phyloP scores from a whole-genome alignment of 2,113 vertebrate genomes.

The Neodontobutis hainanensis region DNA sequence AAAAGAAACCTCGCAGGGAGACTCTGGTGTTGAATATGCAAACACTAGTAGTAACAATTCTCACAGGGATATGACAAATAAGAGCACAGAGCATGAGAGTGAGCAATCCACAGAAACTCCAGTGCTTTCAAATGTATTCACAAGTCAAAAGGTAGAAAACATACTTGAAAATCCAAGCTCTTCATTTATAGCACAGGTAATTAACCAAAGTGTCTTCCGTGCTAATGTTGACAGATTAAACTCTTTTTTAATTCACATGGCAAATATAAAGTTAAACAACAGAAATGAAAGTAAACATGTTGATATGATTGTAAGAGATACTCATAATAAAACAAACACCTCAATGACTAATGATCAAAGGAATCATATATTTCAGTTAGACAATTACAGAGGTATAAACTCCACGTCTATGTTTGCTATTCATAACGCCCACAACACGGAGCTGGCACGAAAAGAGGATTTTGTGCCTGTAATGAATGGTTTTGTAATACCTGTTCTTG shows the following conservation, averaged over 20 bases:
- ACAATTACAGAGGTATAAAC: constrained; percentile 4
- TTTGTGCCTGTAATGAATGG: constrained; percentile 10
- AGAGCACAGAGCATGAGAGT: constrained; percentile 5
- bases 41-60: not conserved
- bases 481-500: constrained; percentile 7
- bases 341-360: constrained; percentile 6
- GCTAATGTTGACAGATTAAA: constrained; percentile 9
- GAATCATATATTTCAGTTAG: constrained; percentile 1
- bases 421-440: not conserved
- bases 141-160: constrained; percentile 4
- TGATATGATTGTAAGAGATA: constrained; percentile 1
- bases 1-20: constrained; percentile 9
- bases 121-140: constrained; percentile 15
- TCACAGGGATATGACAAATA: constrained; percentile 27
- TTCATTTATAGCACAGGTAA: constrained; percentile 4
- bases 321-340: constrained; percentile 14
- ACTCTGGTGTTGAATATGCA: constrained; percentile 10
- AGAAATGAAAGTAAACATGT: constrained; percentile 17
- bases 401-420: not conserved
- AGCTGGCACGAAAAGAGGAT: constrained; percentile 3
- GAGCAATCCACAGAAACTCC: constrained; percentile 4
- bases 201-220: not conserved
- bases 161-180: constrained; percentile 7
- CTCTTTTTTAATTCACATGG: not conserved
- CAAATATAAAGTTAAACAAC: constrained; percentile 12